Evolutionary conservation across 2,113 vertebrate species (phyloP), one percentile per base, ranked within the genome.

Genomic region (Synodontis membranacea): DNA sequence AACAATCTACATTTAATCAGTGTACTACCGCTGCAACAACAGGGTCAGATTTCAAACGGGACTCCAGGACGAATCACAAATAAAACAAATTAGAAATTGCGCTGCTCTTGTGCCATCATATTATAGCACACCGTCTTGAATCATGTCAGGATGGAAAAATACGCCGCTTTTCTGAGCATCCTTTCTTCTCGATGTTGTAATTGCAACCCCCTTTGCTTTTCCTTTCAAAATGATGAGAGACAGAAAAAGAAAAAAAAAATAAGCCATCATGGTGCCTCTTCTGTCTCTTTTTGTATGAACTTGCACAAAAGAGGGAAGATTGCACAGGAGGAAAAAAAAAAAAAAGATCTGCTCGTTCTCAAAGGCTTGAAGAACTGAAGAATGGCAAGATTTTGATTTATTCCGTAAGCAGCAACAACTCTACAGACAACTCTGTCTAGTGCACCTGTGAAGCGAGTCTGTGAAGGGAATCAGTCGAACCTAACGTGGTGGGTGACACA

Each of bases 401-500:
- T 87, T 87, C 58, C 54, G 34, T 23, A n/a, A 70, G 68, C 19
- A 7, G 31, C 11, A 37, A 31, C 17, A 28, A 42, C 62, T 46
- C 82, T 37, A 52, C n/a, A 83, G 68, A 60, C 46, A 79, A 58
- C 58, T 83, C 80, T 44, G 54, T 31, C 44, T n/a, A 25, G 19
- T 37, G 3, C 6, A 54, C 25, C 50, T 50, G n/a, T 23, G 19
- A n/a, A 25, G n/a, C n/a, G 54, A 42, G 12, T 75, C 54, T 39
- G 62, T 42, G n/a, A 66, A 76, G 81, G 75, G 31, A 31, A 74
- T 58, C 66, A 42, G 75, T 46, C 37, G 37, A 37, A 60, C n/a
- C 86, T 84, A 68, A 56, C 52, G 78, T 50, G 70, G 39, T 52
- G 39, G 39, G n/a, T 79, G 68, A 34, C 76, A 82, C 82, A 64